Percentiles rank a stretch among this genome's conserved stretches.
These are phyloP conservation scores for Leucopsar rothschildi DNA, from an alignment of 2,113 vertebrate genomes.

Conservation along the genomic window DNA sequence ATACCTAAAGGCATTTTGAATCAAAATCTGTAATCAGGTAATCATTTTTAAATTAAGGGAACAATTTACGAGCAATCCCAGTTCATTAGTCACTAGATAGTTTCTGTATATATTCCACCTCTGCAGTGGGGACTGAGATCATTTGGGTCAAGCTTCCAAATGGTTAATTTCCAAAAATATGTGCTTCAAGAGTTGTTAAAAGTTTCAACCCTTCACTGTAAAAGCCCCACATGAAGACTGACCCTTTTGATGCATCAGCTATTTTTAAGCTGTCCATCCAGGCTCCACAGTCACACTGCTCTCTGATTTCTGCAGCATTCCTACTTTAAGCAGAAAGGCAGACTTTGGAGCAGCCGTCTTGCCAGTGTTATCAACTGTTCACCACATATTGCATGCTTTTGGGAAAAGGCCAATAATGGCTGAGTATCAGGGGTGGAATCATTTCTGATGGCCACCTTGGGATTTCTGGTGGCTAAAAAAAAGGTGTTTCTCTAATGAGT, in stretches of 20 bases:
- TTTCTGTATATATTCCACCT: neutral
- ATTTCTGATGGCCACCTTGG: neutral
- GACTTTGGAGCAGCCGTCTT: neutral
- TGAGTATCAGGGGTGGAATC: constrained; percentile 16
- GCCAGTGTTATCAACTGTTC: neutral
- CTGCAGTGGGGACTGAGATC: neutral
- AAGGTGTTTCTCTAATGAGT: neutral
- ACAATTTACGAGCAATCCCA: neutral
- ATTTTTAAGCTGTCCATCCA: constrained; percentile 51
- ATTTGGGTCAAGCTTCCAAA: neutral
- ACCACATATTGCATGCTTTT: neutral
- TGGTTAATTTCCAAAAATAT: constrained; percentile 25
- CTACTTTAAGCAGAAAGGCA: neutral
- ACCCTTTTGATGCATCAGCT: constrained; percentile 15
- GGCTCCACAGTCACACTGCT: constrained; percentile 24
- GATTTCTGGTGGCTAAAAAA: neutral
- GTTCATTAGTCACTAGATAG: neutral
- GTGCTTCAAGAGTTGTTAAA: neutral
- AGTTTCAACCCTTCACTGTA: neutral
- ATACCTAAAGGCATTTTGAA: constrained; percentile 1
- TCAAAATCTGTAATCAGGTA: neutral
- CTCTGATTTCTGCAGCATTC: constrained; percentile 29
- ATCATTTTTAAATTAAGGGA: neutral
- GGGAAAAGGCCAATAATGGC: neutral
- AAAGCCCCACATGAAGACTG: constrained; percentile 41